Conservation (phyloP, 2,888 invertebrate species). For the Dryobota labecula region DNA sequence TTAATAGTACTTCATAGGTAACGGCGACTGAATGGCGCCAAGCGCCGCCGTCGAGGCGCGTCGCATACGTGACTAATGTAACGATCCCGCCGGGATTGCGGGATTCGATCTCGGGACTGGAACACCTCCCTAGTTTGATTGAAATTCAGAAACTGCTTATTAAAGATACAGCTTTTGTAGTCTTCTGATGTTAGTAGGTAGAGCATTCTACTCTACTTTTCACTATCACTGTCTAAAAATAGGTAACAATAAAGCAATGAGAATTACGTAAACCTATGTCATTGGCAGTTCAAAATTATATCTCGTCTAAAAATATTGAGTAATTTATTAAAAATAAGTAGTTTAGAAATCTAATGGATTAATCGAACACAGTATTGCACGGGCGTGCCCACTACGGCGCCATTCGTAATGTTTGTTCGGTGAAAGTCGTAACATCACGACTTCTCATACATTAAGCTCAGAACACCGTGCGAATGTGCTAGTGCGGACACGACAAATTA, state of each 20-base stretch:
- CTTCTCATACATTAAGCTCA: conserved; percentile 86
- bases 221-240: neutral
- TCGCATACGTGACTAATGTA: conserved; percentile 78
- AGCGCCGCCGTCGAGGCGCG: conserved; percentile 73
- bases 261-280: conserved; percentile 27
- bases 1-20: conserved; percentile 68
- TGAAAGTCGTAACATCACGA: conserved; percentile 88
- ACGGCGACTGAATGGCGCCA: conserved; percentile 71
- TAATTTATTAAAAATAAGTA: conserved; percentile 64
- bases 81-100: conserved; percentile 68
- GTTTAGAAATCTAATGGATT: conserved; percentile 64
- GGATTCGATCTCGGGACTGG: conserved; percentile 55
- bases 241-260: conserved; percentile 1
- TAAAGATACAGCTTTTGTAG: neutral
- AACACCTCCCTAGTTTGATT: conserved; percentile 34
- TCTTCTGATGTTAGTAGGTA: neutral
- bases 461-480: conserved; percentile 85
- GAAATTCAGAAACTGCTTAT: conserved; percentile 4
- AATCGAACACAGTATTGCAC: conserved; percentile 69
- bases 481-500: conserved; percentile 75
- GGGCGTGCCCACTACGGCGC: conserved; percentile 70
- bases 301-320: conserved; percentile 34
- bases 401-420: conserved; percentile 84
- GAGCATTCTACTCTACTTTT: neutral
- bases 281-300: conserved; percentile 11